Conservation (phyloP, 2,113 vertebrate genomes). For the Pedionomus torquatus region DNA sequence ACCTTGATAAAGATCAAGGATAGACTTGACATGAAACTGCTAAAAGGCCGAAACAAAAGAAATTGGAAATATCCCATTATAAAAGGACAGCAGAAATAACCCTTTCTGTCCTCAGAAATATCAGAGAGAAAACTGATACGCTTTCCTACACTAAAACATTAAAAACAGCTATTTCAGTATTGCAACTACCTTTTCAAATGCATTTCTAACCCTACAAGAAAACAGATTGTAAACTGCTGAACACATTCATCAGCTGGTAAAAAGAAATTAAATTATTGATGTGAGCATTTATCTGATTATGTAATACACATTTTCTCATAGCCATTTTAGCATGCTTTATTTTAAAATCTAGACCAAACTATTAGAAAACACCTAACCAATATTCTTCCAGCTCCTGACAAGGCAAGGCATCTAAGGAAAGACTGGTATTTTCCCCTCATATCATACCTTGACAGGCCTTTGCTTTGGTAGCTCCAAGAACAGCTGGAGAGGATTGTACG, state of each 20-base stretch:
- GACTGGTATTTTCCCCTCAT: background rate
- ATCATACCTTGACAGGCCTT: background rate
- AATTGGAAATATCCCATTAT: background rate
- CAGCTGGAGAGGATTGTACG: background rate
- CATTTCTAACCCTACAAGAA: background rate
- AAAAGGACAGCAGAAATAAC: background rate
- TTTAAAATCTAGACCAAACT: background rate
- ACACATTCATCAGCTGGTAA: background rate
- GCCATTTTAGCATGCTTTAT: background rate
- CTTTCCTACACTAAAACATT: background rate
- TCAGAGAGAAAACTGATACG: background rate
- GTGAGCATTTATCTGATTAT: background rate
- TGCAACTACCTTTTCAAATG: background rate
- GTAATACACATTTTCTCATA: background rate
- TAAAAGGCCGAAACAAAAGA: constrained; percentile 9
- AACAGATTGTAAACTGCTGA: background rate
- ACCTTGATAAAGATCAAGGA: constrained; percentile 40
- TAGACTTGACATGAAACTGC: background rate
- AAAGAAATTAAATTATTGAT: background rate
- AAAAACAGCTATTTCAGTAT: background rate
- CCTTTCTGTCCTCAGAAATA: background rate
- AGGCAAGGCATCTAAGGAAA: background rate
- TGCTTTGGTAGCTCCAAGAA: background rate
- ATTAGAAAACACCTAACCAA: background rate
- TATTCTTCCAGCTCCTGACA: background rate